Conservation (phyloP, 2,113 vertebrate genomes). For the Phyllopteryx taeniolatus region DNA sequence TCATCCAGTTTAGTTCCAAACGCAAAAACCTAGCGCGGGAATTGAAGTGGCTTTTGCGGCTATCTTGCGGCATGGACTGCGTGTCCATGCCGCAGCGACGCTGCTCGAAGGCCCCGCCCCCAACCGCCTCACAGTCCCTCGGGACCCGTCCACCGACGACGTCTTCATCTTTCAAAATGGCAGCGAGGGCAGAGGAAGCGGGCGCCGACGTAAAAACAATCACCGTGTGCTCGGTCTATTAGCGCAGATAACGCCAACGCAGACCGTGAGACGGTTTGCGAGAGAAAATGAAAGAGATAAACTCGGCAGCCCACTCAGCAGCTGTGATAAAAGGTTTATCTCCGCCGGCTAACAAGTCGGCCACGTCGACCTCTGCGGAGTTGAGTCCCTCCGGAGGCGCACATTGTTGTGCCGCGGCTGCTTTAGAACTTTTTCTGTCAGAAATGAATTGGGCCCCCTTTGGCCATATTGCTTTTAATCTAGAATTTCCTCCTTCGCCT, state of each 20-base stretch:
- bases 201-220: conserved; percentile 54
- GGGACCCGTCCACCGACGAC: conserved; percentile 45
- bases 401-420: conserved; percentile 50
- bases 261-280: neutral
- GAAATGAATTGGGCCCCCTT: conserved; percentile 49
- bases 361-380: conserved; percentile 36
- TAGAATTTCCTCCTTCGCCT: conserved; percentile 46
- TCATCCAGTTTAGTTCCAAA: neutral
- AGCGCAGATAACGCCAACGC: conserved; percentile 20
- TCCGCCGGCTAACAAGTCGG: conserved; percentile 55
- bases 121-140: conserved; percentile 7
- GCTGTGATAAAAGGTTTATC: conserved; percentile 65
- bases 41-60: too few relatives aligned
- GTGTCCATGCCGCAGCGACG: too few relatives aligned
- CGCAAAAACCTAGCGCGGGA: neutral
- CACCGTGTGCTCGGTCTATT: conserved; percentile 49
- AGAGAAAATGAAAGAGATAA: conserved; percentile 50
- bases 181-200: conserved; percentile 42
- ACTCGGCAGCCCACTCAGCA: conserved; percentile 50
- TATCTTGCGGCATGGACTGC: too few relatives aligned
- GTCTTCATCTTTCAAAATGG: conserved; percentile 58
- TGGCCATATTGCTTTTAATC: conserved; percentile 62
- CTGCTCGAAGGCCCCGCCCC: neutral
- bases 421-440: conserved; percentile 59
- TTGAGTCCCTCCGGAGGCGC: conserved; percentile 47